These are phyloP conservation scores for Enchytraeus crypticus DNA, from an alignment of 2,888 invertebrate genomes.

Conservation along the genomic window DNA sequence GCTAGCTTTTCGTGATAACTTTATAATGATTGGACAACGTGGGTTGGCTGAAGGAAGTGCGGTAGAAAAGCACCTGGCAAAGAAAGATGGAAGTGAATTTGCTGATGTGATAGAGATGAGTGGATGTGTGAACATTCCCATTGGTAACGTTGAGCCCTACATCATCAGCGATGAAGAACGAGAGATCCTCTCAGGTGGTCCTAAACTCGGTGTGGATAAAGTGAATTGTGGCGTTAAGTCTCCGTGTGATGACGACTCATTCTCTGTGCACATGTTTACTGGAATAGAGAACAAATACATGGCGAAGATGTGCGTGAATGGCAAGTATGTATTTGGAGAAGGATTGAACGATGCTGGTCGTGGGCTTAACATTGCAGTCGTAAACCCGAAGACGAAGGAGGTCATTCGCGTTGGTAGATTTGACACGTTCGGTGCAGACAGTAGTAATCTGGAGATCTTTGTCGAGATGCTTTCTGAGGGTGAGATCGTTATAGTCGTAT, in stretches of 20 bases:
- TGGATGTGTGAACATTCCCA: slow-evolving; percentile 38
- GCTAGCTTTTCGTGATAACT: slow-evolving; percentile 41
- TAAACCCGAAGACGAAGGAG: slow-evolving; percentile 49
- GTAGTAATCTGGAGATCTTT: slow-evolving; percentile 48
- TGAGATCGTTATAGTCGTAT: slow-evolving; percentile 53
- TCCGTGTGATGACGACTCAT: slow-evolving; percentile 45
- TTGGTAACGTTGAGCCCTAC: slow-evolving; percentile 15
- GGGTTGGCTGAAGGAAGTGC: slow-evolving; percentile 32
- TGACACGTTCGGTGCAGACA: slow-evolving; percentile 54
- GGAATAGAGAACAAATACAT: slow-evolving; percentile 52
- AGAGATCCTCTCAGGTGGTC: not conserved
- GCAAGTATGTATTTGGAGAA: slow-evolving; percentile 49
- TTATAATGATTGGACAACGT: slow-evolving; percentile 46
- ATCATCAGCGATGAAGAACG: slow-evolving; percentile 5
- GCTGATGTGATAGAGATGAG: slow-evolving; percentile 37
- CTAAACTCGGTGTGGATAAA: slow-evolving; percentile 33
- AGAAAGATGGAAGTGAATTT: slow-evolving; percentile 28
- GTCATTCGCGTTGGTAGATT: slow-evolving; percentile 51
- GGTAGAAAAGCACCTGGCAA: slow-evolving; percentile 36
- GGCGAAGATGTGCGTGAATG: slow-evolving; percentile 53
- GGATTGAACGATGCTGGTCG: slow-evolving; percentile 52
- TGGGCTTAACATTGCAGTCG: slow-evolving; percentile 53
- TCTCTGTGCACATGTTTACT: slow-evolving; percentile 51
- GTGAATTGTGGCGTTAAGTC: slow-evolving; percentile 51
- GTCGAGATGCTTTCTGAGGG: slow-evolving; percentile 45